Evolutionary conservation across 2,888 invertebrate species (phyloP), one percentile per base, ranked within the genome.

Genomic region (Cylindroiulus punctatus): DNA sequence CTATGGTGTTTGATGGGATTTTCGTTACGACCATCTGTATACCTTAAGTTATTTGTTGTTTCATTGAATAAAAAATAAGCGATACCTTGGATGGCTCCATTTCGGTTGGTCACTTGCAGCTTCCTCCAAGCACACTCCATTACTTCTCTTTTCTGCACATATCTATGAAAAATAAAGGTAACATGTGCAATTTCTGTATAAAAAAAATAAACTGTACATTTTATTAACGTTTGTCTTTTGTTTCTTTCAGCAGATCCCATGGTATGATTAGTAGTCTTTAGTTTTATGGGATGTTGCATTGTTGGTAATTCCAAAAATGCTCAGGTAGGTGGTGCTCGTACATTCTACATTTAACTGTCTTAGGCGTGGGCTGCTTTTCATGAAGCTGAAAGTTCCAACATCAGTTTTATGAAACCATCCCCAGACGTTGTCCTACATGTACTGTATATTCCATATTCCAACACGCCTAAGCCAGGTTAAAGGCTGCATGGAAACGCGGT

Each of bases 1-100:
- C 86, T 44, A 40, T 47, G 86, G 81, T 86, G 86, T 86, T 86
- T 81, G 81, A 86, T 86, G 86, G 86, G 86, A 57, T 86, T 86
- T 86, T 86, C 86, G 86, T 86, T 86, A 86, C 81, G 32, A 47
- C 84, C 84, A 84, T 84, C 84, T 84, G 84, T 84, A 84, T 84
- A 84, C 84, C 84, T 84, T 84, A 84, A 84, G 84, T 84, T 84
- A 84, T 84, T 84, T 84, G 84, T 84, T 84, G 84, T 84, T 84
- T 84, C 44, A 84, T 84, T 84, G 84, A 84, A 84, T 84, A 84
- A 84, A 84, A 84, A 84, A 84, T 82, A 82, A 82, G 82, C 42
- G 82, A 82, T 82, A 82, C 82, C 82, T 82, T 36, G 82, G 42
- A 65, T 65, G 65, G 65, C 65, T 65, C n/a, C 22, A 65, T 65